Base-by-base conservation (phyloP, 2,113 vertebrate genomes). In the Cinclus mexicanus region DNA sequence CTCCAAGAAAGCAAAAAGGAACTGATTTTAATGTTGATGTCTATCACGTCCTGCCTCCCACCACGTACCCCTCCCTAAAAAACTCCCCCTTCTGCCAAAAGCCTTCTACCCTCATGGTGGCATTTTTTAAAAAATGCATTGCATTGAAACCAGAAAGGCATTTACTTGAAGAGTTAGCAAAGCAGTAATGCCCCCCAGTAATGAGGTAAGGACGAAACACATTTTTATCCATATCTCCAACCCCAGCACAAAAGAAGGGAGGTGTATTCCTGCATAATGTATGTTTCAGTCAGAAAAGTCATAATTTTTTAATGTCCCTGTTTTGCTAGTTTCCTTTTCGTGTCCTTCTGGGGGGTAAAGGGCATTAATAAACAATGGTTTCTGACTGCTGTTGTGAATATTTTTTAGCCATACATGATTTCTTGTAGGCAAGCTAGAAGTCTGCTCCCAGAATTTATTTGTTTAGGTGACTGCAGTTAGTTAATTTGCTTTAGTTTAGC, bases 221-320 rank as follows among this genome's bases (percentile, higher is more conserved):
- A 1, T 70, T 93, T 83, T 4, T 55, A 56, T 39, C 44, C 10
- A 67, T 28, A 63, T 68, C 44, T 68, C 35, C 49, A 79, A 25
- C 9, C 10, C 11, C 20, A 64, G 70, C 88, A 84, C 79, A 93
- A 88, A 89, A 37, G 41, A 92, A 93, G 76, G 61, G 93, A 84
- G 23, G 56, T 83, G 80, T 77, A 46, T 94, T 95, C 95, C 88
- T 94, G 56, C 80, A 75, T 85, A 75, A 92, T 89, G 59, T 89
- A 78, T 70, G 76, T 93, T 97, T 97, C 96, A 94, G 91, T 97
- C 65, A 42, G 60, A 96, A 90, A 47, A 96, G 60, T 93, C 80
- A 96, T 97, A 39, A 96, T 96, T 98, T 97, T 97, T 98, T 97
- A 94, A 97, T 97, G 96, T 26, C 44, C 72, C 84, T 97, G 87